Conservation (phyloP, 2,888 invertebrate genomes). For the Hydropsyche betteni region DNA sequence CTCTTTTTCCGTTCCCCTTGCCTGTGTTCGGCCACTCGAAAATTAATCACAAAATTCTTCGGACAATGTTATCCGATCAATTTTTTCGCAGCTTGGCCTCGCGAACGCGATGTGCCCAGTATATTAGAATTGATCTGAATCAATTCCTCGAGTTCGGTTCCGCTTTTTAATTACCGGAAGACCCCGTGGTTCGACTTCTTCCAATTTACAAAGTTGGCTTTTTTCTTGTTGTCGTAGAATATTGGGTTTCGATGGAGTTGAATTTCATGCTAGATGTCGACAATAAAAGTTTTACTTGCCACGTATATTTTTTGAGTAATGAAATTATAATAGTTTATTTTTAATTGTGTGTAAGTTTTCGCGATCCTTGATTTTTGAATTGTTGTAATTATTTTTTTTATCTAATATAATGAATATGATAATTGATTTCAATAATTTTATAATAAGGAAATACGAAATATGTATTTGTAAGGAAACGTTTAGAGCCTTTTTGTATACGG, state of each 20-base stretch:
- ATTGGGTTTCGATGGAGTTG: conserved; percentile 25
- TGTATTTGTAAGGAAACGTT: no score
- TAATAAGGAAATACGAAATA: no score
- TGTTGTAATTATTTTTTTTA: no score
- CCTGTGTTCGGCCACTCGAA: conserved; percentile 46
- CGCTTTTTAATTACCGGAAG: conserved; percentile 31
- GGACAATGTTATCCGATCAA: conserved; percentile 48
- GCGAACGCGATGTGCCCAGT: background rate
- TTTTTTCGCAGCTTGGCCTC: conserved; percentile 36
- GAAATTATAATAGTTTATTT: no score
- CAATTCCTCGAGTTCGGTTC: no score
- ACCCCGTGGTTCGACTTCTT: background rate
- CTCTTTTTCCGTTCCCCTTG: background rate
- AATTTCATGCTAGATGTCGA: conserved; percentile 36
- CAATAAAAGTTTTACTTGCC: background rate
- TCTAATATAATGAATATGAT: no score
- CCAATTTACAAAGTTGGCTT: background rate
- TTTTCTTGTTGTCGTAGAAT: conserved; percentile 17
- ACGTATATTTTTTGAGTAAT: background rate
- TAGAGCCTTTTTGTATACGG: no score
- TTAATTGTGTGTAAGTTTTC: no score
- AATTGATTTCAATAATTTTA: background rate
- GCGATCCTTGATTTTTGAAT: no score
- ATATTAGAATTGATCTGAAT: no score
- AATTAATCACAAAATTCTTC: conserved; percentile 51